These are phyloP conservation scores for Aphrophora alni DNA, from an alignment of 2,888 invertebrate genomes.

Conservation along the genomic window DNA sequence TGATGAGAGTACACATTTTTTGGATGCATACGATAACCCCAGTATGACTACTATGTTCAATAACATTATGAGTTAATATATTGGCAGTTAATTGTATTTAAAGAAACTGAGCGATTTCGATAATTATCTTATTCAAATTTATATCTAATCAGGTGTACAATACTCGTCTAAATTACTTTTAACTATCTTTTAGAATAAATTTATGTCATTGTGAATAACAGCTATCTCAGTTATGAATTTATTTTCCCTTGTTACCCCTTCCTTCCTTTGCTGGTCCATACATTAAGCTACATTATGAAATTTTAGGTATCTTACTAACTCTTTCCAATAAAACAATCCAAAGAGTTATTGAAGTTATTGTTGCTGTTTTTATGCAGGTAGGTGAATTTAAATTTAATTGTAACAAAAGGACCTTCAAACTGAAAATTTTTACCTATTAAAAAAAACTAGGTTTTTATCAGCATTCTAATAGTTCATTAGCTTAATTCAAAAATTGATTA, in stretches of 20 bases:
- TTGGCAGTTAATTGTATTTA: no score
- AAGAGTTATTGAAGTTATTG: no score
- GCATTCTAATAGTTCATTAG: neutral
- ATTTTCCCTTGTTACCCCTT: neutral
- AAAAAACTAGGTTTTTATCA: neutral
- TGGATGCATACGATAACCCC: neutral
- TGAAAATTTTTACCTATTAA: no score
- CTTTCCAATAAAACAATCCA: no score
- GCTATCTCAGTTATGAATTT: conserved; percentile 12
- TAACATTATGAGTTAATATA: neutral
- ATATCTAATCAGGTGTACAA: no score
- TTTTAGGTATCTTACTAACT: neutral
- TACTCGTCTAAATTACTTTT: no score
- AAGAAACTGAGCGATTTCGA: no score
- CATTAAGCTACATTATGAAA: neutral
- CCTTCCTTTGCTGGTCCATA: no score
- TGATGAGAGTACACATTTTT: neutral
- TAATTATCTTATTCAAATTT: no score
- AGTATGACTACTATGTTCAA: conserved; percentile 2
- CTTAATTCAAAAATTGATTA: neutral
- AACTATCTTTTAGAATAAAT: neutral
- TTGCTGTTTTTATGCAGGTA: no score
- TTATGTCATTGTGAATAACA: neutral
- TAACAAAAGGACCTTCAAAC: no score
- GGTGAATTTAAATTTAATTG: no score